phyloP scores from a whole-genome alignment of 2,113 vertebrate genomes.

The Fulica atra region DNA sequence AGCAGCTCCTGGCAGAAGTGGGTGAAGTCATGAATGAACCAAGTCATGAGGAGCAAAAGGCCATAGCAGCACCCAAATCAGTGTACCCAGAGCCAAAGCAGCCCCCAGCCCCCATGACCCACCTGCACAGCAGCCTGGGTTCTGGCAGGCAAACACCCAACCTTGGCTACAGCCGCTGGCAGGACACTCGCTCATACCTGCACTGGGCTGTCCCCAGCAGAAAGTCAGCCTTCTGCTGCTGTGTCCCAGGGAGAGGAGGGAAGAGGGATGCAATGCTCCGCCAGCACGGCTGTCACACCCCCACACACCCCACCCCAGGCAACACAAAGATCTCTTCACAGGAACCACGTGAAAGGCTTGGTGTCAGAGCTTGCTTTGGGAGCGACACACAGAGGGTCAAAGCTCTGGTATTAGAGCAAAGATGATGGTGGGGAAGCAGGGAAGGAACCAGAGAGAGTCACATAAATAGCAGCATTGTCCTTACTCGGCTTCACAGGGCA shows the following conservation, averaged over 20 bases:
- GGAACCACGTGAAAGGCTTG: neutral
- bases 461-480: slow-evolving; percentile 43
- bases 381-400: neutral
- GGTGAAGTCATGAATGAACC: neutral
- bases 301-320: neutral
- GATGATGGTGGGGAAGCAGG: neutral
- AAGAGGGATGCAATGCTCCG: rapidly evolving
- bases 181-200: neutral
- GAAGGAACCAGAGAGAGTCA: neutral
- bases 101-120: neutral
- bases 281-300: neutral
- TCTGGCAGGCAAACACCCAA: neutral
- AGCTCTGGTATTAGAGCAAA: neutral
- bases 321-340: slow-evolving; percentile 8
- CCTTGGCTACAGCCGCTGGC: rapidly evolving
- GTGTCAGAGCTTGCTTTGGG: neutral
- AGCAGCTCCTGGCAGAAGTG: neutral
- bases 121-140: rapidly evolving
- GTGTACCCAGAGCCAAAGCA: neutral
- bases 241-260: neutral
- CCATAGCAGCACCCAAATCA: neutral
- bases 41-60: neutral
- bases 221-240: neutral
- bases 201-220: neutral
- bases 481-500: neutral